A percentile compares a stretch with the other conserved stretches of the same genome.
Evolutionary conservation across 92 coral and sea anemone species (phyloP).

Genomic region (Micromussa lordhowensis): DNA sequence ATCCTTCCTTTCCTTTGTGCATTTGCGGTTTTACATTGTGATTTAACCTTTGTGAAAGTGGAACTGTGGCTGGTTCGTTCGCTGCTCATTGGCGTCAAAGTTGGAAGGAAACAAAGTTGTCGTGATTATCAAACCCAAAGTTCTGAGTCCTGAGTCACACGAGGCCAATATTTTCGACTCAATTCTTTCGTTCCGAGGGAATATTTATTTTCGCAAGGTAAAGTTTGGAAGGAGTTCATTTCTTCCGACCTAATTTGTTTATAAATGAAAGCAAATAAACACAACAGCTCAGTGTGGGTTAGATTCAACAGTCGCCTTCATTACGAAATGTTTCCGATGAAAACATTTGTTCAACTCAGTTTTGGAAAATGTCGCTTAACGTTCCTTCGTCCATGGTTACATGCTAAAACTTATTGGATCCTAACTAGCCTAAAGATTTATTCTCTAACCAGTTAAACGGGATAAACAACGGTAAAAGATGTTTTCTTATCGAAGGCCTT

Average conservation of each 20-base stretch:
- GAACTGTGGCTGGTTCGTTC: background rate
- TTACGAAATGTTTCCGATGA: background rate
- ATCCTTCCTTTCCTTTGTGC: slow-evolving; percentile 9
- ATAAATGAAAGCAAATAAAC: slow-evolving; percentile 17
- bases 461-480: slow-evolving; percentile 14
- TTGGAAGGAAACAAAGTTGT: background rate
- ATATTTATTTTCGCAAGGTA: background rate
- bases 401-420: background rate
- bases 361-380: background rate
- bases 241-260: background rate
- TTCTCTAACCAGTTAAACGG: background rate
- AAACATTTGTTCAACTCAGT: background rate
- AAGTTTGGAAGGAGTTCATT: background rate
- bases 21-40: slow-evolving; percentile 24
- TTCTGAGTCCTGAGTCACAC: background rate
- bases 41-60: background rate
- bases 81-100: background rate
- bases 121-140: background rate
- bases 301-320: background rate
- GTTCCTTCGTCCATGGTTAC: background rate
- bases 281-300: slow-evolving; percentile 23
- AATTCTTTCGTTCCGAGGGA: background rate
- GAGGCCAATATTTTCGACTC: background rate
- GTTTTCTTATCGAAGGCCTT: background rate
- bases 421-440: background rate